phyloP scores from a whole-genome alignment of 1,140 invertebrate genomes.

The Ladona fulva region DNA sequence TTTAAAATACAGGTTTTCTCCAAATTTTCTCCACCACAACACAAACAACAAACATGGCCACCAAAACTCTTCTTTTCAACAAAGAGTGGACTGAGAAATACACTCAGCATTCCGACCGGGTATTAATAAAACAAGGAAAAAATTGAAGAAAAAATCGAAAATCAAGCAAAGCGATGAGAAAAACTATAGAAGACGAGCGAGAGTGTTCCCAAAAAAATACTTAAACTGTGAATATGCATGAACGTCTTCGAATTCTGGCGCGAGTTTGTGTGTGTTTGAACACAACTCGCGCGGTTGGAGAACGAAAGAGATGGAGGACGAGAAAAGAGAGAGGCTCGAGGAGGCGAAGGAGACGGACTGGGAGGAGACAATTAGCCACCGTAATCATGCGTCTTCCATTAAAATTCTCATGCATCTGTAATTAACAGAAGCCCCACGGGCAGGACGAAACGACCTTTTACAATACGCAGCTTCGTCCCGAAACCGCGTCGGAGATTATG shows the following conservation, averaged over 20 bases:
- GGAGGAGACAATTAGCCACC: conserved; percentile 5
- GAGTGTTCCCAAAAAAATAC: too few species aligned
- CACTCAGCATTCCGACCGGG: not conserved
- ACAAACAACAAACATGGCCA: too few species aligned
- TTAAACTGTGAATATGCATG: too few species aligned
- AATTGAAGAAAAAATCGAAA: not conserved
- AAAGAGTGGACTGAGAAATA: not conserved
- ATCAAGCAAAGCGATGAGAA: not conserved
- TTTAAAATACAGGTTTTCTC: too few species aligned
- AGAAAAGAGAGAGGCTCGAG: not conserved
- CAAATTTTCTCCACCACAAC: too few species aligned
- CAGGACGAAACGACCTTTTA: conserved; percentile 8
- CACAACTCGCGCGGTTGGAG: too few species aligned
- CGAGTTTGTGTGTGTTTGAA: too few species aligned
- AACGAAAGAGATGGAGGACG: not conserved
- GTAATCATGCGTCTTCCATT: not conserved
- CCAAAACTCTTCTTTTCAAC: too few species aligned
- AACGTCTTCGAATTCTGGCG: too few species aligned
- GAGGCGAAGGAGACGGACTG: not conserved
- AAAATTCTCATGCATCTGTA: conserved; percentile 2
- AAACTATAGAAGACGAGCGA: not conserved
- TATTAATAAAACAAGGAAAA: not conserved
- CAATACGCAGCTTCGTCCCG: not conserved
- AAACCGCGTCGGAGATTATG: not conserved
- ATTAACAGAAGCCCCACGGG: not conserved